Conservation (phyloP, 2,888 invertebrate species). For the Coleophora flavipennella region DNA sequence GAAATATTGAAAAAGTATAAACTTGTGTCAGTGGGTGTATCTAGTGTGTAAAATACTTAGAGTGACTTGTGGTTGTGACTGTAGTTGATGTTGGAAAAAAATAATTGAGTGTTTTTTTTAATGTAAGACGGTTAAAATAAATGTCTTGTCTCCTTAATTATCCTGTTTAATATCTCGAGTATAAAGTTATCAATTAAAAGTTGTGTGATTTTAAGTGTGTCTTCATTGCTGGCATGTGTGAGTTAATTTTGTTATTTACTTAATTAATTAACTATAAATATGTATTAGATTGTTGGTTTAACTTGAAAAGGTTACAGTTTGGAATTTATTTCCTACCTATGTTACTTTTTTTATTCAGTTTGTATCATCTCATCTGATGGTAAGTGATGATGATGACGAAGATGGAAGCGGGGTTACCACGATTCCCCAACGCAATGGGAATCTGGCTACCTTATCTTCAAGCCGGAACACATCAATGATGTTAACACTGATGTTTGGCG, state of each 20-base stretch:
- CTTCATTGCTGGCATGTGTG: conserved; percentile 1
- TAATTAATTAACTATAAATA: no score
- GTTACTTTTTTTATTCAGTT: no score
- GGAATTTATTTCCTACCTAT: no score
- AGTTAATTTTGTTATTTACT: neutral
- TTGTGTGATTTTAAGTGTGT: conserved; percentile 4
- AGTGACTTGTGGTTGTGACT: conserved; percentile 10
- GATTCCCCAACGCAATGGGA: no score
- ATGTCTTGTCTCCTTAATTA: conserved; percentile 1
- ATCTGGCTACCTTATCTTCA: no score
- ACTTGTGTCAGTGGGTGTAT: conserved; percentile 2
- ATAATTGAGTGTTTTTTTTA: neutral
- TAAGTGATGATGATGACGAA: no score
- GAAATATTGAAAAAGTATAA: neutral
- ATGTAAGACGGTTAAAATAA: neutral
- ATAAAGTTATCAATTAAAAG: conserved; percentile 11
- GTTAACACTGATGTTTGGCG: no score
- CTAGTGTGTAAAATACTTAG: conserved; percentile 6
- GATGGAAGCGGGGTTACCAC: no score
- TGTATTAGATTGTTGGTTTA: neutral
- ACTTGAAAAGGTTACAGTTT: no score
- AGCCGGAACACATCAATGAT: no score
- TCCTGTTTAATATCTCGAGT: conserved; percentile 1
- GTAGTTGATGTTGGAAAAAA: neutral
- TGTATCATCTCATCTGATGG: no score